Percentiles rank a stretch among this genome's conserved stretches.
phyloP scores from a whole-genome alignment of 2,888 invertebrate genomes.

The Amphipoea oculea region DNA sequence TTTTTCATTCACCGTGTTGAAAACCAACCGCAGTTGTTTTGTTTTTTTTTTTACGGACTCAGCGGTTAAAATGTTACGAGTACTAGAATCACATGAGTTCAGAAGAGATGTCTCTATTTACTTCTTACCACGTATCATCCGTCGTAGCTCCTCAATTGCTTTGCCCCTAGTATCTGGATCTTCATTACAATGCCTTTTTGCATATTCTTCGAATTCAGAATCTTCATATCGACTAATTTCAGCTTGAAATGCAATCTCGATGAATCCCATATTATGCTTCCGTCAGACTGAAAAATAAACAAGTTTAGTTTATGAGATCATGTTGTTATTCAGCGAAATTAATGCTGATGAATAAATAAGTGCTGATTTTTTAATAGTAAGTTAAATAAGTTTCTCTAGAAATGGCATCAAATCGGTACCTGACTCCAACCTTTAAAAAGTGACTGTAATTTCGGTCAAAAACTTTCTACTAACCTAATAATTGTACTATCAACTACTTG shows the following conservation, averaged over 20 bases:
- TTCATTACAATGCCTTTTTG: constrained; percentile 83
- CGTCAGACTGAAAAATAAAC: constrained; percentile 12
- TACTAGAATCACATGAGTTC: constrained; percentile 35
- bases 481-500: constrained; percentile 22
- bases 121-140: constrained; percentile 83
- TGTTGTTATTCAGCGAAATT: neutral
- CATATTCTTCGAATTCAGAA: constrained; percentile 83
- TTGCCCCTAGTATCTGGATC: constrained; percentile 79
- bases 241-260: constrained; percentile 86
- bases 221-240: constrained; percentile 86
- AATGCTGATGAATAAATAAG: neutral
- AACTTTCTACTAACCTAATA: constrained; percentile 31
- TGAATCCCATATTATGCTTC: constrained; percentile 76
- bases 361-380: neutral
- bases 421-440: neutral
- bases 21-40: neutral
- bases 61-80: constrained; percentile 50
- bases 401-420: neutral
- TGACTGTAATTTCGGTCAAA: neutral
- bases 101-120: constrained; percentile 18
- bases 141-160: constrained; percentile 82
- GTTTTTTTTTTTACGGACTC: constrained; percentile 36
- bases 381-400: neutral
- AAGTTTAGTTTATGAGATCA: neutral
- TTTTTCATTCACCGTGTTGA: neutral